phyloP scores from a whole-genome alignment of 2,113 vertebrate species.

The Dipodomys spectabilis region DNA sequence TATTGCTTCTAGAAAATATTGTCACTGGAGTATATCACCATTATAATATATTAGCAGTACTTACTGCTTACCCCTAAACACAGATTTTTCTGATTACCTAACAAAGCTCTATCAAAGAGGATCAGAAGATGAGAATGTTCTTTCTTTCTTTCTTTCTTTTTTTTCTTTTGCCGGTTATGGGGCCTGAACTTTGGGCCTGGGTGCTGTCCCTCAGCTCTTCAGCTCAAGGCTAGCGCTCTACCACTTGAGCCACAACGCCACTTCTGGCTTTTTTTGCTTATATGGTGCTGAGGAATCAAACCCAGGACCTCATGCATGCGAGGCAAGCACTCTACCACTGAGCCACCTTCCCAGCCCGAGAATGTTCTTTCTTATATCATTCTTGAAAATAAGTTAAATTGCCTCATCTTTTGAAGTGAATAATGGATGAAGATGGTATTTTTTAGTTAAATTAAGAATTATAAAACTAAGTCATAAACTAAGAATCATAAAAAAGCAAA shows the following conservation, averaged over 20 bases:
- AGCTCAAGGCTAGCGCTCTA: too few species aligned
- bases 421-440: not conserved
- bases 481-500: slow-evolving; percentile 10
- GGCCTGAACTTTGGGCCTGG: too few species aligned
- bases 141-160: slow-evolving; percentile 7
- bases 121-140: not conserved
- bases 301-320: too few species aligned
- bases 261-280: too few species aligned
- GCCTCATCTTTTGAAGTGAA: slow-evolving; percentile 11
- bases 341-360: not conserved
- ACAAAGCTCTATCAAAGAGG: not conserved
- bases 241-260: too few species aligned
- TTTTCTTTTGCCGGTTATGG: too few species aligned
- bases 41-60: not conserved
- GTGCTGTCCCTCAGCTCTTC: too few species aligned
- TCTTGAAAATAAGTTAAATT: slow-evolving; percentile 38
- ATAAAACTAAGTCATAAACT: not conserved
- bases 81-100: not conserved
- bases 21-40: not conserved
- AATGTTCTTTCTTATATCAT: not conserved
- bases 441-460: not conserved
- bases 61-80: not conserved
- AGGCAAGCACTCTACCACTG: too few species aligned
- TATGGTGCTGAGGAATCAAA: too few species aligned
- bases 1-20: not conserved